phyloP scores from a whole-genome alignment of 2,797 vertebrate genomes.

The Borostomias antarcticus region DNA sequence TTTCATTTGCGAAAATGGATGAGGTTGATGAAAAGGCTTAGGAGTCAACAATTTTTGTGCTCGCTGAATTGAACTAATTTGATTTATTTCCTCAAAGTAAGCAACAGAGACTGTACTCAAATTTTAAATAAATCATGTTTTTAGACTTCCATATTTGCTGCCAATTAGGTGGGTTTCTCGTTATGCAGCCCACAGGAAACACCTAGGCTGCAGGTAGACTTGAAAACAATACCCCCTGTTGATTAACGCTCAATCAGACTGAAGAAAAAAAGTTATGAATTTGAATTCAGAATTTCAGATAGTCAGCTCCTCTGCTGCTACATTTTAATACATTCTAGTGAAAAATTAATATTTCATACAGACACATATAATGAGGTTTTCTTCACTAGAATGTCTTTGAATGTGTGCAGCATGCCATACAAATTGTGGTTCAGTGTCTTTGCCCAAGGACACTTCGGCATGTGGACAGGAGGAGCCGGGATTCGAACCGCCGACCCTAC shows the following conservation, averaged over 20 bases:
- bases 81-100: constrained; percentile 38
- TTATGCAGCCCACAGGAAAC: neutral
- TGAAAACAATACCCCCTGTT: neutral
- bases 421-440: no score
- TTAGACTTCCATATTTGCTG: constrained; percentile 43
- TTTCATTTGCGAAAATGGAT: constrained; percentile 41
- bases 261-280: neutral
- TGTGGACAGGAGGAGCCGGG: no score
- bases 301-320: neutral
- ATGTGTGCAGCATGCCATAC: neutral
- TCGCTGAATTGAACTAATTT: constrained; percentile 38
- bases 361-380: constrained; percentile 37
- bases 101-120: constrained; percentile 22
- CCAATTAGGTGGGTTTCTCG: constrained; percentile 48
- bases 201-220: neutral
- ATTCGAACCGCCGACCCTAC: no score
- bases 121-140: constrained; percentile 36
- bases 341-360: constrained; percentile 51
- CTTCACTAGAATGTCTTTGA: constrained; percentile 15
- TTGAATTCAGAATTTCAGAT: constrained; percentile 1
- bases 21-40: constrained; percentile 38
- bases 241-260: no score
- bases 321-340: constrained; percentile 43
- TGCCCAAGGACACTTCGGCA: no score
- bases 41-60: constrained; percentile 13